These are phyloP conservation scores for Nephila pilipes DNA, from an alignment of 1,140 invertebrate species.

Conservation along the genomic window DNA sequence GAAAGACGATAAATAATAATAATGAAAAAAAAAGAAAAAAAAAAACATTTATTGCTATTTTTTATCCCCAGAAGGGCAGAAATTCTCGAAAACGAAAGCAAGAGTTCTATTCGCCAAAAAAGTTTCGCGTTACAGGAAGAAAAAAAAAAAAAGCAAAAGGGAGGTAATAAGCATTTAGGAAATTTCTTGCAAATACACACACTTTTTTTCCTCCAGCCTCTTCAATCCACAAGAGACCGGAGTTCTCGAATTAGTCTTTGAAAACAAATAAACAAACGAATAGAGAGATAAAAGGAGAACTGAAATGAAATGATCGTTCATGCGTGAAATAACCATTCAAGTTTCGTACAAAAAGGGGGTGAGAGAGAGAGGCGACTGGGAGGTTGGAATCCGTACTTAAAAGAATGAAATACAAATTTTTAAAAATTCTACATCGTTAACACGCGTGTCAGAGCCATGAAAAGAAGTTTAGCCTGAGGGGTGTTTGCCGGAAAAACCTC, in stretches of 20 bases:
- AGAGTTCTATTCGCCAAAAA: background rate
- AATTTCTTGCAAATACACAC: conserved; percentile 30
- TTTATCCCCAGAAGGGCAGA: background rate
- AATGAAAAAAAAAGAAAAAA: background rate
- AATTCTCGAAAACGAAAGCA: background rate
- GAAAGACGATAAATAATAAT: too few relatives aligned
- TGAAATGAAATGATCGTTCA: conserved; percentile 57
- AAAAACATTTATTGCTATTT: conserved; percentile 8
- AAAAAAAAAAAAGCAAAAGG: too few relatives aligned
- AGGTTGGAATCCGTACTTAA: background rate
- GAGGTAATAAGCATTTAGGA: conserved; percentile 35
- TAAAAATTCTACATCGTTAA: conserved; percentile 36
- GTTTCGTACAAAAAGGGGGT: background rate
- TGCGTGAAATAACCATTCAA: conserved; percentile 43
- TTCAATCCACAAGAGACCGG: conserved; percentile 33
- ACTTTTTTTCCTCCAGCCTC: background rate
- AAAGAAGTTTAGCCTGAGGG: background rate
- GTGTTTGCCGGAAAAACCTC: background rate
- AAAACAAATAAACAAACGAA: conserved; percentile 41
- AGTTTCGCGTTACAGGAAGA: background rate
- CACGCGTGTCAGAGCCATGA: background rate
- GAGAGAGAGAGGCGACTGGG: background rate
- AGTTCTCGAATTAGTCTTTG: conserved; percentile 45
- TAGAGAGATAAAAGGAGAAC: conserved; percentile 4
- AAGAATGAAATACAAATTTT: conserved; percentile 42